Evolutionary conservation across 2,113 vertebrate genomes (phyloP).

Genomic region (Pitta sordida): DNA sequence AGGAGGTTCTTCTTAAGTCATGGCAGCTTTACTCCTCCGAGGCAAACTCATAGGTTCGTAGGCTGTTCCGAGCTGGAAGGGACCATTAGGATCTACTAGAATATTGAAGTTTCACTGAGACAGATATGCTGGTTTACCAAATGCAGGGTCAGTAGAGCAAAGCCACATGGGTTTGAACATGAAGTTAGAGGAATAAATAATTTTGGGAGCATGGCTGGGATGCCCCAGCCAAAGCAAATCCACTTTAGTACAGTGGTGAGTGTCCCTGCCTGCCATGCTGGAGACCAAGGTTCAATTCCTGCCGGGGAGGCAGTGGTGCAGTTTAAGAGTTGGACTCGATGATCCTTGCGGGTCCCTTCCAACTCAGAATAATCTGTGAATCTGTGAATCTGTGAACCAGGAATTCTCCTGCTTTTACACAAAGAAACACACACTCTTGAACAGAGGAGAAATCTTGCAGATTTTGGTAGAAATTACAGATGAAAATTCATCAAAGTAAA

Average conservation of each 20-base stretch:
- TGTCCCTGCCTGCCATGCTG: too few species aligned
- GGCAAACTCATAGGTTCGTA: too few species aligned
- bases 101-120: not conserved
- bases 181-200: not conserved
- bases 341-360: too few species aligned
- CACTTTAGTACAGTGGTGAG: too few species aligned
- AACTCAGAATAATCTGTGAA: too few species aligned
- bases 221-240: not conserved
- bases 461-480: not conserved
- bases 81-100: too few species aligned
- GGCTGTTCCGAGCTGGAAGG: too few species aligned
- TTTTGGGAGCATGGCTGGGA: not conserved
- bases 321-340: too few species aligned
- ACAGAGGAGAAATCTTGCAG: not conserved
- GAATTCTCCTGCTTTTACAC: not conserved
- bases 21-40: not conserved
- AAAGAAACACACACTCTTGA: not conserved
- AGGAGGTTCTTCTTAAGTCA: not conserved
- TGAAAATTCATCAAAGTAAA: not conserved
- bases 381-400: too few species aligned
- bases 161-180: fast-evolving
- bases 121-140: fast-evolving
- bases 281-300: too few species aligned
- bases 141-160: not conserved
- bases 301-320: too few species aligned